phyloP scores from a whole-genome alignment of 2,888 invertebrate species.

The Heliconius aoede region DNA sequence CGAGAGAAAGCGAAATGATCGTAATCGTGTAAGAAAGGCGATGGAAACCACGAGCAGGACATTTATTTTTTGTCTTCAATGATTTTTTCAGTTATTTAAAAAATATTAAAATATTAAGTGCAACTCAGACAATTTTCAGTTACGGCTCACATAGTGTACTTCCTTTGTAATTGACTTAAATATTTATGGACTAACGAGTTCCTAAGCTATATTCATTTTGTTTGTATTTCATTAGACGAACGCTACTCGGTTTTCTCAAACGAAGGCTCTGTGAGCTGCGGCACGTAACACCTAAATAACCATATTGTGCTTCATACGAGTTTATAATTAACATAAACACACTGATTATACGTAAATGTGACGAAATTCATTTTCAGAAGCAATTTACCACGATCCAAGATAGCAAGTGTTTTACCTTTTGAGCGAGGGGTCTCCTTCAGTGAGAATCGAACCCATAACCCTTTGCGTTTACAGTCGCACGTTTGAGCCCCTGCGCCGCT shows the following conservation, averaged over 20 bases:
- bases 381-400: background rate
- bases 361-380: background rate
- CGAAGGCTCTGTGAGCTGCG: background rate
- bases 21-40: too few species aligned
- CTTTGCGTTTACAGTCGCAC: too few species aligned
- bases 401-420: background rate
- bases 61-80: too few species aligned
- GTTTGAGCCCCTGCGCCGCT: too few species aligned
- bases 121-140: background rate
- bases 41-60: too few species aligned
- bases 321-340: constrained; percentile 9
- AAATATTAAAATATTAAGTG: too few species aligned
- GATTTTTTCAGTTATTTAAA: too few species aligned
- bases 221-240: constrained; percentile 18
- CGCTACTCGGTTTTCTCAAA: background rate
- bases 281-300: background rate
- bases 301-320: background rate
- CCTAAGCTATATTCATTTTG: constrained; percentile 7
- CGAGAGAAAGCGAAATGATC: too few species aligned
- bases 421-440: background rate
- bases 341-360: background rate
- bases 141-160: background rate
- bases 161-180: background rate
- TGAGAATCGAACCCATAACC: too few species aligned
- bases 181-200: background rate